Base-by-base conservation (phyloP, 2,888 invertebrate species). In the Glyphotaelius pellucidus region DNA sequence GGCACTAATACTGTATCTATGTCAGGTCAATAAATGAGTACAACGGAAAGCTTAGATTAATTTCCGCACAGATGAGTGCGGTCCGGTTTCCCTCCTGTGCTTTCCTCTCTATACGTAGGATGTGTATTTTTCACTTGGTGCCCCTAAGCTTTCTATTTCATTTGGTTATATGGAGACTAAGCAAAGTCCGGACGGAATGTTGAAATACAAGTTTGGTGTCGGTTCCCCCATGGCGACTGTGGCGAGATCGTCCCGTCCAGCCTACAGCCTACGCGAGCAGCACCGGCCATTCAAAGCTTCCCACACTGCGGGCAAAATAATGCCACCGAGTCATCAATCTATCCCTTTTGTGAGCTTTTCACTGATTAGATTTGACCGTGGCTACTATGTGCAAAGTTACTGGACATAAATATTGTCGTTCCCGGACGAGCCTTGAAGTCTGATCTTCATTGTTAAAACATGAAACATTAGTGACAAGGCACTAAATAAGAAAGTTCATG, bases 191-290 rank as follows among this genome's bases (percentile, higher is more conserved):
- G 89, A 86, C 93, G 93, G 93, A 93, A 93, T 93, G 93, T 92
- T 93, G 93, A 93, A 93, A 93, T 93, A 93, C 93, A 93, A 93
- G 93, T 93, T 93, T 93, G 91, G 92, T 91, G 90, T 92, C 85
- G 90, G 90, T 90, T 92, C 89, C 91, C 89, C 91, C 89, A 90
- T 90, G 85, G 67, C 90, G 89, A 79, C 91, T 86, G 92, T 90
- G 47, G 67, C 90, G 84, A 79, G 85, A 84, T 87, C 83, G 80
- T 31, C 42, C 89, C 88, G 83, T 79, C 89, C 88, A 83, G 80
- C 91, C 67, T 67, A n/a, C 88, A 83, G 47, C 91, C 67, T 67
- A 67, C 67, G 90, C 90, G 79, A 87, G 83, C 86, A 38, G 90
- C 80, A 83, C 42, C 80, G 87, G 31, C 90, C 80, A 35, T 38